Evolutionary conservation across 2,113 vertebrate genomes (phyloP).

Genomic region (Larimichthys crocea): DNA sequence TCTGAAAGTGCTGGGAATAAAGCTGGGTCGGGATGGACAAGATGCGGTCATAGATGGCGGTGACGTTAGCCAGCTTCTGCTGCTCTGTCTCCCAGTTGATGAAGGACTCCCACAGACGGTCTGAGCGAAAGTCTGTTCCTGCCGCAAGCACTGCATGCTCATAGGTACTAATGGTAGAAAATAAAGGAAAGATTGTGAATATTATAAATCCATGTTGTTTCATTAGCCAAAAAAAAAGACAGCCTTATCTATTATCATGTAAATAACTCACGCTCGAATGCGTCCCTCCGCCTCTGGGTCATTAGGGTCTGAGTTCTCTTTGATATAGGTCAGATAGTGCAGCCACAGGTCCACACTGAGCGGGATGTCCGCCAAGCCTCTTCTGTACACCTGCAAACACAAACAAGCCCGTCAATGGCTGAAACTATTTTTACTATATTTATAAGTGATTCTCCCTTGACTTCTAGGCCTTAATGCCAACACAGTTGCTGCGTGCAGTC

Average conservation of each 20-base stretch:
- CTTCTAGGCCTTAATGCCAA: not conserved
- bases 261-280: slow-evolving; percentile 89
- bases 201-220: not conserved
- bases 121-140: slow-evolving; percentile 98
- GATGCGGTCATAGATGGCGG: slow-evolving; percentile 94
- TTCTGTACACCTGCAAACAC: slow-evolving; percentile 92
- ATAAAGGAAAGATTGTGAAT: not conserved
- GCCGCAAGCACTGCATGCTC: slow-evolving; percentile 96
- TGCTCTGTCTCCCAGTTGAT: slow-evolving; percentile 96
- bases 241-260: no score
- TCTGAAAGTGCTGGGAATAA: slow-evolving; percentile 98
- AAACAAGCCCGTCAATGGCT: slow-evolving; percentile 84
- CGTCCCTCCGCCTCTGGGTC: slow-evolving; percentile 91
- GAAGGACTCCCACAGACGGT: slow-evolving; percentile 97
- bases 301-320: slow-evolving; percentile 92
- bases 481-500: not conserved
- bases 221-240: no score
- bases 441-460: not conserved
- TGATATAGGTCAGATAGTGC: slow-evolving; percentile 97
- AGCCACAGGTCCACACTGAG: slow-evolving; percentile 99
- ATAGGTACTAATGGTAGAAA: slow-evolving; percentile 86
- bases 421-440: not conserved
- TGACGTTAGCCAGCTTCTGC: slow-evolving; percentile 92
- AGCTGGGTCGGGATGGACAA: slow-evolving; percentile 96
- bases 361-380: slow-evolving; percentile 97